These are phyloP conservation scores for Muricea muricata DNA, from an alignment of 92 coral and sea anemone species.

Conservation along the genomic window DNA sequence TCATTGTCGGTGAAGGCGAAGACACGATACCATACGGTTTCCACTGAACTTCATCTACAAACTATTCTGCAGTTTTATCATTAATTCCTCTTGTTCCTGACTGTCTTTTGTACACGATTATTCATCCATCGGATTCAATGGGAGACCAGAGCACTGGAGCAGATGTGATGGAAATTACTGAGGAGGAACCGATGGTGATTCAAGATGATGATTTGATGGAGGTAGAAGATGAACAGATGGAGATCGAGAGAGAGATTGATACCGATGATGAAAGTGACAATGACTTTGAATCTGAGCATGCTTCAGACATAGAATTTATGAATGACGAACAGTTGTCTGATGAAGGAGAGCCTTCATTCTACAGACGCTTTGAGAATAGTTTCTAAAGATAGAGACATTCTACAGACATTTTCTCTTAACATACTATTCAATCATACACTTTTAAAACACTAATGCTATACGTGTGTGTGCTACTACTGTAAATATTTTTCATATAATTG, in stretches of 20 bases:
- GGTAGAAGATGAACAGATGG: not conserved
- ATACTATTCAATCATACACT: too few relatives aligned
- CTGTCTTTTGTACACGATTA: not conserved
- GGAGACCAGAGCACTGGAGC: not conserved
- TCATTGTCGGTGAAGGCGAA: conserved; percentile 11
- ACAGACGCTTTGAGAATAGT: not conserved
- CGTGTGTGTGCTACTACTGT: too few relatives aligned
- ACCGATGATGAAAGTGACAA: not conserved
- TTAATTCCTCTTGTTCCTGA: not conserved
- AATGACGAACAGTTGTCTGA: not conserved
- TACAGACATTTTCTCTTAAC: too few relatives aligned
- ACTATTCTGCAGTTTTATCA: not conserved
- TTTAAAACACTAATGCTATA: too few relatives aligned
- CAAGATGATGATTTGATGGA: not conserved
- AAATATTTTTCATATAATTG: too few relatives aligned
- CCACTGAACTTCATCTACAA: not conserved
- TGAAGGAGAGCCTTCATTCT: conserved; percentile 5
- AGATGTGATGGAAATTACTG: not conserved
- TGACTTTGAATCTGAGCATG: not conserved
- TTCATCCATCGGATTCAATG: not conserved
- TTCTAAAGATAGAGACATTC: too few relatives aligned
- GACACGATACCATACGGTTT: conserved; percentile 38
- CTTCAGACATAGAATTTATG: not conserved
- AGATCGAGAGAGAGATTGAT: not conserved
- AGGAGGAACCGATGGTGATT: not conserved